These are phyloP conservation scores for Panthera uncia DNA, from an alignment of 2,113 vertebrate species.

Conservation along the genomic window DNA sequence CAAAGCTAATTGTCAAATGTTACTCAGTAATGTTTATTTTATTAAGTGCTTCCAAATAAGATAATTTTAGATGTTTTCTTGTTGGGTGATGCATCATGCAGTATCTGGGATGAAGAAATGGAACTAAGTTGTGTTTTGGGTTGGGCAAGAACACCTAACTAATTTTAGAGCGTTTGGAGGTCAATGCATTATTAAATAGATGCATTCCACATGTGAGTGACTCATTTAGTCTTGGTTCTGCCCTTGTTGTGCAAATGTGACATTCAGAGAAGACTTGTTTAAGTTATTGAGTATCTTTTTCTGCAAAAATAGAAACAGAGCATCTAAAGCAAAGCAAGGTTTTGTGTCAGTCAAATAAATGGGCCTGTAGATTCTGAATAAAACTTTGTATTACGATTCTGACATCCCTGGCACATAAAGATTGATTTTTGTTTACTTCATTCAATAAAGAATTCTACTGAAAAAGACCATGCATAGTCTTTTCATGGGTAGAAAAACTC, in stretches of 20 bases:
- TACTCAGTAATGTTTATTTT: slow-evolving; percentile 40
- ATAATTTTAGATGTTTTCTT: slow-evolving; percentile 21
- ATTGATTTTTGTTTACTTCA: background rate
- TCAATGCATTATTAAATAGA: slow-evolving; percentile 12
- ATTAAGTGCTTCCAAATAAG: slow-evolving; percentile 48
- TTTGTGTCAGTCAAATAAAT: slow-evolving; percentile 1
- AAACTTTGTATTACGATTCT: background rate
- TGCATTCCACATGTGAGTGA: background rate
- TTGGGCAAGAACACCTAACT: slow-evolving; percentile 2
- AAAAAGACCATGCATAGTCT: background rate
- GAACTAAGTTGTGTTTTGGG: slow-evolving; percentile 10
- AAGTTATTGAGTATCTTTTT: slow-evolving; percentile 16
- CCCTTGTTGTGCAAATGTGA: slow-evolving; percentile 25
- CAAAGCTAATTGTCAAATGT: slow-evolving; percentile 7
- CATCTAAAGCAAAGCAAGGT: background rate
- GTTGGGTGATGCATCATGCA: background rate
- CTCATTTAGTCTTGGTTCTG: slow-evolving; percentile 31
- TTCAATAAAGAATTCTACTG: background rate
- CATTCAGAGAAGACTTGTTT: background rate
- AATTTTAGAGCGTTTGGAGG: slow-evolving; percentile 55
- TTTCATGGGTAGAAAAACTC: background rate
- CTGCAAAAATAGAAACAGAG: slow-evolving; percentile 29
- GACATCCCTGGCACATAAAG: background rate
- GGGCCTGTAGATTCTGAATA: background rate
- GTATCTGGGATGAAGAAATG: background rate